Conservation (phyloP, 1,140 invertebrate species). For the Bombus impatiens region DNA sequence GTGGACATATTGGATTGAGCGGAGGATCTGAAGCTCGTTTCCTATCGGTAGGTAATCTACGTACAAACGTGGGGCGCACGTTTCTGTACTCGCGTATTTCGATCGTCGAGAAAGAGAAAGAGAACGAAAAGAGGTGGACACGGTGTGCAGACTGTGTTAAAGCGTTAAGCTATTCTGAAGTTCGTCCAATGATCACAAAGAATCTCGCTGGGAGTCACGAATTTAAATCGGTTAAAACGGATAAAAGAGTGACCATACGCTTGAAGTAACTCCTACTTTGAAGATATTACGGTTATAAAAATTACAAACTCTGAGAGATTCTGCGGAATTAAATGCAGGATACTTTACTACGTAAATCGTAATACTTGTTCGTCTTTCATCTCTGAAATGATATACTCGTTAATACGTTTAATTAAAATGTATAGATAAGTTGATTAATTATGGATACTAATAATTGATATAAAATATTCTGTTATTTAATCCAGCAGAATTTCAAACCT, state of each 20-base stretch:
- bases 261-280: neutral
- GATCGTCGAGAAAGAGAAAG: neutral
- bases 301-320: neutral
- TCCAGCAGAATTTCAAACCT: neutral
- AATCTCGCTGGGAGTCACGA: neutral
- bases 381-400: neutral
- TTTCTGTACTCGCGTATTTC: neutral
- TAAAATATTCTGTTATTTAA: neutral
- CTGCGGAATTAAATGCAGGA: neutral
- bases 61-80: neutral
- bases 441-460: neutral
- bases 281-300: neutral
- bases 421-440: neutral
- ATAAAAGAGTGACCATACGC: no score
- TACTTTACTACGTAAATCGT: neutral
- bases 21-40: conserved; percentile 50
- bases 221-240: neutral
- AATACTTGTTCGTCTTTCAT: neutral
- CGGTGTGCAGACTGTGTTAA: neutral
- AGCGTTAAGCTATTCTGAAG: neutral
- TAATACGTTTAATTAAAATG: neutral
- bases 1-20: conserved; percentile 51
- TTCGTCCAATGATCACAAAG: neutral
- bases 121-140: neutral
- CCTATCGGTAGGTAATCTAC: neutral